Base-by-base conservation (phyloP, 1,140 invertebrate genomes). In the Colletes gigas region DNA sequence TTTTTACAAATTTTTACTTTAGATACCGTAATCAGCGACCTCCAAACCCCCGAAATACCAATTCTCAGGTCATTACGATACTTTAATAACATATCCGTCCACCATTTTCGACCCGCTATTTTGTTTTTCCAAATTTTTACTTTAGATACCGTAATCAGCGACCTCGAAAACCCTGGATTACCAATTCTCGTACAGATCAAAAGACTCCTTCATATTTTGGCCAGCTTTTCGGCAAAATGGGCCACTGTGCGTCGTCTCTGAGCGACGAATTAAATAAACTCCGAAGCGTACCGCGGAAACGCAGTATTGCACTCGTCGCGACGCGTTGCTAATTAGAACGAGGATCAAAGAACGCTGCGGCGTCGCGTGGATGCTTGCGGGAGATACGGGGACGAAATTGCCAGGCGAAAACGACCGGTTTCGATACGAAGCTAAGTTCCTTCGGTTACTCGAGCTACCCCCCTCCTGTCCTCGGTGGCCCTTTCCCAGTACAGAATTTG, bases 371-470 rank as follows among this genome's bases (percentile, higher is more conserved):
- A 50, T 59, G 30, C 14, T 44, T 9, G 3, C 54, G 12, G 50
- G n/a, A 74, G 78, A 68, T 62, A 52, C 68, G 67, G 39, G 69
- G 19, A 79, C 59, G 84, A 82, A 85, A 82, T 82, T 84, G 69
- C 19, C 39, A 66, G 52, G 44, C 68, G 67, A 67, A 84, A 82
- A 85, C 78, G 83, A 81, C 83, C 68, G 83, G 83, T 85, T 82
- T 73, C 54, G 63, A 60, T 71, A 62, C 50, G 66, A 84, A 52
- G 70, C 60, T 77, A 14, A 55, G 65, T 65, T 62, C 44, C 73
- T 47, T 62, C 69, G 69, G 54, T 78, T 74, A 21, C 41, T 52
- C 47, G 59, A 19, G 5, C 55, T 39, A 10, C 57, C 52, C 41
- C 52, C 50, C 30, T 66, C 73, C 39, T 10, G 44, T 47, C 63